Evolutionary conservation across 1,140 invertebrate genomes (phyloP), one percentile per base, ranked within the genome.

Genomic region (Zaprionus davidi): DNA sequence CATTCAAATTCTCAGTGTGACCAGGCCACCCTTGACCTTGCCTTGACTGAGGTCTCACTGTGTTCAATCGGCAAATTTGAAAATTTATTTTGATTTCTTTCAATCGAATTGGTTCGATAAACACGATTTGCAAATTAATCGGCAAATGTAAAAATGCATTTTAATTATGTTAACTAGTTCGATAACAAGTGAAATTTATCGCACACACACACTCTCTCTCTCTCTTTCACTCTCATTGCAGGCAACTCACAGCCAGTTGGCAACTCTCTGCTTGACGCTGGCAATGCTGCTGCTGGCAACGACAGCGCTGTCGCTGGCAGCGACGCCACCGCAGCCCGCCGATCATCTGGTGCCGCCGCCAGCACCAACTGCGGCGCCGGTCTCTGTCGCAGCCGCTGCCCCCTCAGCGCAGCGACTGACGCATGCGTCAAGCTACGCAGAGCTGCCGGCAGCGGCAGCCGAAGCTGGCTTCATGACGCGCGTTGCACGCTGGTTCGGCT

Each of bases 401-500:
- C 79, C 82, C 28, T 46, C 76, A 3, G 70, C 87, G 1, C 86
- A 82, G 57, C 49, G 82, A 2, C 44, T 91, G 1, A 66, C 59
- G 20, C 87, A 90, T 22, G 71, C 41, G 41, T 1, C 85, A 11
- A 65, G 76, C 51, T 69, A 62, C 49, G 26, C 58, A 5, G 55
- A 58, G 15, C 58, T 46, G 12, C 57, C 76, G 6, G 70, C 68
- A 22, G 55, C 49, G 3, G 41, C 57, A 4, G 17, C 76, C 5
- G 64, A 70, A 1, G 44, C 79, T 0, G 91, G 91, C 11, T 90
- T 92, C 20, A 92, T 92, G 88, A 82, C 78, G 31, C 80, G 92
- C 17, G 78, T 92, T 38, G 92, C 92, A 2, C 71, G 92, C 28
- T 92, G 92, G 92, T 90, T 92, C 38, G 92, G 92, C 22, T 73